Percentiles rank a stretch among this genome's conserved stretches.
Conservation (phyloP, 2,113 vertebrate genomes). For the Montifringilla adamsi region DNA sequence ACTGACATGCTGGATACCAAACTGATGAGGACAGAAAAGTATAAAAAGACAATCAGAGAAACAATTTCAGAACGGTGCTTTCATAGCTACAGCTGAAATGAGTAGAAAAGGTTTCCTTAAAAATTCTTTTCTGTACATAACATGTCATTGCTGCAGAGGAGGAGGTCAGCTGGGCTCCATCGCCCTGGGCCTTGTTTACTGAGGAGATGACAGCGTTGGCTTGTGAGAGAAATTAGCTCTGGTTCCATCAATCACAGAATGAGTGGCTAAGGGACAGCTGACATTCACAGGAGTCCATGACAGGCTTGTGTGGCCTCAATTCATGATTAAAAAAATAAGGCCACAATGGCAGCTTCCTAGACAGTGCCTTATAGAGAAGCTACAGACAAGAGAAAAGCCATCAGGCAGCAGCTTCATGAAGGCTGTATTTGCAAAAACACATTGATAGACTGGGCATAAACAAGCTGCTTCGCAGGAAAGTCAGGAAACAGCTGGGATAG, state of each 20-base stretch:
- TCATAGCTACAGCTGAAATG: neutral
- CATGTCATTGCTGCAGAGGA: neutral
- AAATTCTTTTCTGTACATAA: neutral
- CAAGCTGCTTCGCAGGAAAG: neutral
- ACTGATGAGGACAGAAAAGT: neutral
- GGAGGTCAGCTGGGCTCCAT: neutral
- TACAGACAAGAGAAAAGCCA: neutral
- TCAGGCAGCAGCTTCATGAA: neutral
- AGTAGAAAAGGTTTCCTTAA: neutral
- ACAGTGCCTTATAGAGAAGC: neutral
- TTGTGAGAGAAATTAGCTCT: neutral
- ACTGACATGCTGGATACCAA: neutral
- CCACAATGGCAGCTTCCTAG: neutral
- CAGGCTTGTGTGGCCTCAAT: neutral
- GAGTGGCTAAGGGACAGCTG: constrained; percentile 20
- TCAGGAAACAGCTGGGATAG: neutral
- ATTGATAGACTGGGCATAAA: neutral
- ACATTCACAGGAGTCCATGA: neutral
- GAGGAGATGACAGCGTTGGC: neutral
- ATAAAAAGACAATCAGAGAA: neutral
- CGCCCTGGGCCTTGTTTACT: neutral
- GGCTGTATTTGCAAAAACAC: neutral
- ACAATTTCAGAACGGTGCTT: neutral
- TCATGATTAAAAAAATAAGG: neutral
- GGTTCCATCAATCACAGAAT: constrained; percentile 24